Evolutionary conservation across 2,797 vertebrate genomes (phyloP), one percentile per base, ranked within the genome.

Genomic region (Triplophysa yarkandensis): DNA sequence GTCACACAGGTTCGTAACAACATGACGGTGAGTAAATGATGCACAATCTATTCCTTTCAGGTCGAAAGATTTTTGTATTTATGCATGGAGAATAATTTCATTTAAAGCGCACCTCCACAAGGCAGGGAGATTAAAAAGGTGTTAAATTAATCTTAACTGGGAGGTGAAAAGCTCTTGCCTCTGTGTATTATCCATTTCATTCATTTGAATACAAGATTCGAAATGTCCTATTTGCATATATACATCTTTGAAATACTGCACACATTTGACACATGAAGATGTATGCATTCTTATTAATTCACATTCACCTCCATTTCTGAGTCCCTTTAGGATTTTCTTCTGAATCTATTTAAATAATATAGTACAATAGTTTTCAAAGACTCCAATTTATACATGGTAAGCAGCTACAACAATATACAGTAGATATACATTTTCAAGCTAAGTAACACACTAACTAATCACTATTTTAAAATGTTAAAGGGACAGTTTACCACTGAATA

Each of bases 211-310:
- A 54, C 21, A 41, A 66, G 57, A 46, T 41, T 64, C n/a, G 36
- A 71, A 71, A 73, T 67, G 16, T 55, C 41, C 58, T 44, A 70
- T 80, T 61, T 77, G 43, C 78, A 72, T 79, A 62, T 44, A 76
- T 76, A 46, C 44, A 63, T 71, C n/a, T 66, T 44, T 61, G 23
- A 21, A 78, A 63, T 64, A 58, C 23, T 19, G 19, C 55, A 43
- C 43, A 23, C 28, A 21, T 62, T 36, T 78, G 34, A 72, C 62
- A 57, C 32, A 67, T 52, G 32, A 43, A 77, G 34, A 77, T 61
- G 54, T 60, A 46, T 30, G 19, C 52, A 60, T 30, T 48, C 16
- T 60, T 36, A 77, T 52, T 63, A 9, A 36, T 46, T 25, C 4
- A 32, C 19, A 50, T 30, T 58, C 48, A 36, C 50, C 55, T 21